A percentile compares a stretch with the other conserved stretches of the same genome.
phyloP scores from a whole-genome alignment of 1,140 invertebrate genomes.

The Drosophila sp. region DNA sequence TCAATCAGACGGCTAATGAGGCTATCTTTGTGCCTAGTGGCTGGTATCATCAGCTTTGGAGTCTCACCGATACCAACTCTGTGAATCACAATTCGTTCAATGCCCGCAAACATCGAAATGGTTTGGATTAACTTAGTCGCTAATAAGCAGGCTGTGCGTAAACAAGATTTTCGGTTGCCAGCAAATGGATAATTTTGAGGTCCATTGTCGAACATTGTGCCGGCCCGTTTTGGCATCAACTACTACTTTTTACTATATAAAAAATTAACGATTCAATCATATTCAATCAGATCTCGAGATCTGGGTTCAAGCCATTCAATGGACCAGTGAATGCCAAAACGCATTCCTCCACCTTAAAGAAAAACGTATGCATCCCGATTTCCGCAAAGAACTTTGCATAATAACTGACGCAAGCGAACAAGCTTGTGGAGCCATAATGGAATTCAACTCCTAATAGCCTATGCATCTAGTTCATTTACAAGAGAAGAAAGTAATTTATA shows the following conservation, averaged over 20 bases:
- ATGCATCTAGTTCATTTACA: no score
- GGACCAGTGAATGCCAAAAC: no score
- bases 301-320: no score
- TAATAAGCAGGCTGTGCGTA: constrained; percentile 88
- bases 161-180: constrained; percentile 90
- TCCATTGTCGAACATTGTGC: constrained; percentile 91
- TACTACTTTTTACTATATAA: constrained; percentile 76
- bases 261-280: no score
- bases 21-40: constrained; percentile 97
- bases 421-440: no score
- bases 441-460: no score
- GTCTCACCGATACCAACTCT: constrained; percentile 96
- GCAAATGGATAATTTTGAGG: constrained; percentile 88
- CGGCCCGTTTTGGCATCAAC: constrained; percentile 92
- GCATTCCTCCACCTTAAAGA: no score
- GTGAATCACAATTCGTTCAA: constrained; percentile 99
- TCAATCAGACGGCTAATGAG: constrained; percentile 94
- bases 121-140: constrained; percentile 89
- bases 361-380: no score
- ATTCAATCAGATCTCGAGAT: no score
- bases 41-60: constrained; percentile 98
- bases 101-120: constrained; percentile 90
- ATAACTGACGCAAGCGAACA: no score
- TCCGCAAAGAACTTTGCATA: no score
- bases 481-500: no score